phyloP scores from a whole-genome alignment of 2,113 vertebrate genomes.

The Lonchura striata region DNA sequence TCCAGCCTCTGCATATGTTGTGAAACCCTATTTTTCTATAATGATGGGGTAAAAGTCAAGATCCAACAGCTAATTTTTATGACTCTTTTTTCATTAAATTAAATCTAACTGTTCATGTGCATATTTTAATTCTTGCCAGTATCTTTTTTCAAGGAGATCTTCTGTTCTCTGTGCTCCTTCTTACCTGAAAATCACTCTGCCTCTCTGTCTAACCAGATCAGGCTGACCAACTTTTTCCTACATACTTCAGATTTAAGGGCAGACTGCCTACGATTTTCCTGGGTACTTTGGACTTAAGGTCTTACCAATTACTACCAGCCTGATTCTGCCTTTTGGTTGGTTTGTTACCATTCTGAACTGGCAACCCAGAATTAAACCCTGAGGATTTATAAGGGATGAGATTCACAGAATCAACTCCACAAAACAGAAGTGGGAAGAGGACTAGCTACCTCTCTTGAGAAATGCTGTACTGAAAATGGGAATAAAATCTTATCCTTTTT shows the following conservation, averaged over 20 bases:
- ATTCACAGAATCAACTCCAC: not conserved
- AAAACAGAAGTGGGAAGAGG: not conserved
- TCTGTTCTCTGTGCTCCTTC: not conserved
- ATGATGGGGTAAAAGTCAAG: not conserved
- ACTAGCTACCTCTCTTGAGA: not conserved
- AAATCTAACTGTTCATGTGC: not conserved
- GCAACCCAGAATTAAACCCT: not conserved
- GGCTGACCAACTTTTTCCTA: not conserved
- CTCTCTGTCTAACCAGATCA: not conserved
- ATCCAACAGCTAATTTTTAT: not conserved
- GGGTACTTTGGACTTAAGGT: not conserved
- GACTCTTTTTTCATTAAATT: not conserved
- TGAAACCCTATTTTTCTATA: not conserved
- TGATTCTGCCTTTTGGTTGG: not conserved
- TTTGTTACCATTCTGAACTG: not conserved
- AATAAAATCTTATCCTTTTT: not conserved
- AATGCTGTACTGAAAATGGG: not conserved
- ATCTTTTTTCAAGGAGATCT: not conserved
- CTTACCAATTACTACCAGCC: not conserved
- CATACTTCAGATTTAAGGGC: accelerated
- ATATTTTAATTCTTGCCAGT: not conserved
- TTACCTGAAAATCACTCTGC: not conserved
- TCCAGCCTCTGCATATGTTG: not conserved
- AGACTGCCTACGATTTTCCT: not conserved
- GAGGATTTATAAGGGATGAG: not conserved